These are phyloP conservation scores for Colletes collaris DNA, from an alignment of 2,888 invertebrate species.

Conservation along the genomic window DNA sequence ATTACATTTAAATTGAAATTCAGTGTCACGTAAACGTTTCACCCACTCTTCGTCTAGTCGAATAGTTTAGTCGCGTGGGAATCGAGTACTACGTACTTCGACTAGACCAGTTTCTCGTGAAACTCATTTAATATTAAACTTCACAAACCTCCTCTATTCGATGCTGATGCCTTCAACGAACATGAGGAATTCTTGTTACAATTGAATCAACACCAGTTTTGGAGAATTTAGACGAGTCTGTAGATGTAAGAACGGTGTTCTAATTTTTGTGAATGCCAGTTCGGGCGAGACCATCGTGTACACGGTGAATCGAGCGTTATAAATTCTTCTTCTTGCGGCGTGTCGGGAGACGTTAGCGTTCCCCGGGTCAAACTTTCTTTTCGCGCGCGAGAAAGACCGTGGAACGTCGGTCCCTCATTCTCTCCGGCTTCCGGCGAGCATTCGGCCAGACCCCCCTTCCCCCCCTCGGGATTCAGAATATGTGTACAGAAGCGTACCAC, in stretches of 20 bases:
- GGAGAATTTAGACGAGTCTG: too few relatives aligned
- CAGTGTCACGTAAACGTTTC: not conserved
- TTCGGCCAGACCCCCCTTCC: conserved; percentile 54
- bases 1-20: not conserved
- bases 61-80: too few relatives aligned
- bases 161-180: too few relatives aligned
- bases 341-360: conserved; percentile 15
- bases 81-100: too few relatives aligned
- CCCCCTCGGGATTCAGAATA: conserved; percentile 64
- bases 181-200: too few relatives aligned
- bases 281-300: not conserved
- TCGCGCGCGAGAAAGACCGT: conserved; percentile 43
- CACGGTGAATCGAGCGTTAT: conserved; percentile 43
- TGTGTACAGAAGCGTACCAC: conserved; percentile 53
- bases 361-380: conserved; percentile 58
- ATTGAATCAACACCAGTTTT: too few relatives aligned
- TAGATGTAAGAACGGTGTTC: too few relatives aligned
- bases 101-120: too few relatives aligned
- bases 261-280: not conserved
- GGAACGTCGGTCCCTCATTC: conserved; percentile 56
- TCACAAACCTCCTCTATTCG: too few relatives aligned
- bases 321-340: conserved; percentile 40
- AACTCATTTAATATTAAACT: too few relatives aligned
- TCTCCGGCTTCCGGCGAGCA: conserved; percentile 53
- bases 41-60: too few relatives aligned